Evolutionary conservation across 2,888 invertebrate genomes (phyloP).

Genomic region (Eupithecia subfuscata): DNA sequence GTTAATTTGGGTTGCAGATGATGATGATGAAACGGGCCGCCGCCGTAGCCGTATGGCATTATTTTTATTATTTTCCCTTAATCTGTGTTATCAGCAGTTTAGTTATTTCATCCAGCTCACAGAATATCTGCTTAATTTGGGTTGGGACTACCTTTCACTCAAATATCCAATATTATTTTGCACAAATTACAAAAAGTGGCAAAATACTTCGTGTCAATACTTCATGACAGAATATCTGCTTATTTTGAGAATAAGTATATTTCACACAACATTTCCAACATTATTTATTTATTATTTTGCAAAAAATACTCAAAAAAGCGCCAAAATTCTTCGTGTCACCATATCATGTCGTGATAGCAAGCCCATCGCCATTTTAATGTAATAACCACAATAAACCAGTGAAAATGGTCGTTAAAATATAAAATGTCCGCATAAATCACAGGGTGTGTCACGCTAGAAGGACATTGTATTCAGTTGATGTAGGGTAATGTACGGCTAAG

Average conservation of each 20-base stretch:
- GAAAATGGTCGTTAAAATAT: conserved; percentile 25
- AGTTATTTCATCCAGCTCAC: background rate
- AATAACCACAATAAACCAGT: conserved; percentile 11
- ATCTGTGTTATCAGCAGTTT: background rate
- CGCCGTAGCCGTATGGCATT: too few species aligned
- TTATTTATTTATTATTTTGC: conserved; percentile 1
- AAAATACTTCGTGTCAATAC: background rate
- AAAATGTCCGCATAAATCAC: conserved; percentile 32
- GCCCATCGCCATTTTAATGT: conserved; percentile 12
- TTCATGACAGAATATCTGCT: background rate
- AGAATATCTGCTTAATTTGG: too few species aligned
- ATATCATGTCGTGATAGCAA: background rate
- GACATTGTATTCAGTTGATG: conserved; percentile 5
- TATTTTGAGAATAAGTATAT: too few species aligned
- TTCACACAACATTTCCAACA: too few species aligned
- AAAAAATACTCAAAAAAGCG: background rate
- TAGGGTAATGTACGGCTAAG: background rate
- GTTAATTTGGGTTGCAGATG: too few species aligned
- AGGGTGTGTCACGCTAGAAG: conserved; percentile 24
- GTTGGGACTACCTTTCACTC: too few species aligned
- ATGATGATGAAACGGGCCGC: background rate
- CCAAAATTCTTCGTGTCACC: background rate
- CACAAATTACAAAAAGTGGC: background rate
- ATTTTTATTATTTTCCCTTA: background rate
- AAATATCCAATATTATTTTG: background rate